Evolutionary conservation across 2,113 vertebrate genomes (phyloP).

Genomic region (Capreolus pygargus): DNA sequence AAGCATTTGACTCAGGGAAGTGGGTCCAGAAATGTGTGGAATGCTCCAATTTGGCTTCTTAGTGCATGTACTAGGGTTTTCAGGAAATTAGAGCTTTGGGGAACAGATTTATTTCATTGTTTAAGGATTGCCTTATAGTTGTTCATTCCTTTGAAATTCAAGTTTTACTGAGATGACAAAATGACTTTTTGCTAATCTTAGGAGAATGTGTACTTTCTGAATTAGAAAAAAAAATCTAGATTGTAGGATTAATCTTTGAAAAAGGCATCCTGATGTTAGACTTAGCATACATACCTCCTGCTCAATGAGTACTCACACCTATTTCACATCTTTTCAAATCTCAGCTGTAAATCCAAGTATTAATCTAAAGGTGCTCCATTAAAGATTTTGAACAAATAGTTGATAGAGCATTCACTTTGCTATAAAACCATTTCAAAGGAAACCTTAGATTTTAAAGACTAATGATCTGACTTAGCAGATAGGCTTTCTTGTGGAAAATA

Average conservation of each 20-base stretch:
- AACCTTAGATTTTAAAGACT: not conserved
- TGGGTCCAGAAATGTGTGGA: slow-evolving; percentile 14
- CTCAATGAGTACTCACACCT: rapidly evolving
- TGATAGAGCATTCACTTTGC: not conserved
- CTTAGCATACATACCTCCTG: not conserved
- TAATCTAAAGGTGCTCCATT: not conserved
- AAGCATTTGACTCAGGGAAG: not conserved
- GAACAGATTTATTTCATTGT: slow-evolving; percentile 16
- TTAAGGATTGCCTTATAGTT: not conserved
- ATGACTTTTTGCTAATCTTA: not conserved
- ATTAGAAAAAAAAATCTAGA: slow-evolving; percentile 4
- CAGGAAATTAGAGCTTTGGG: slow-evolving; percentile 52
- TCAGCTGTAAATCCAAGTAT: not conserved
- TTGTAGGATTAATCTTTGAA: not conserved
- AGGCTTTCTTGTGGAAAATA: not conserved
- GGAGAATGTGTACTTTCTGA: not conserved
- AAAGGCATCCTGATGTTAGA: not conserved
- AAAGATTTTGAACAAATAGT: slow-evolving; percentile 14
- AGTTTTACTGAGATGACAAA: not conserved
- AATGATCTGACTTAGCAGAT: not conserved
- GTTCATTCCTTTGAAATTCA: slow-evolving; percentile 20
- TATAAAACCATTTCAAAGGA: not conserved
- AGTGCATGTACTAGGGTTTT: not conserved
- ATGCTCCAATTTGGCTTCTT: not conserved
- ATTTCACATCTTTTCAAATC: not conserved